phyloP scores from a whole-genome alignment of 2,888 invertebrate species.

The Hipparchia sbordonii region DNA sequence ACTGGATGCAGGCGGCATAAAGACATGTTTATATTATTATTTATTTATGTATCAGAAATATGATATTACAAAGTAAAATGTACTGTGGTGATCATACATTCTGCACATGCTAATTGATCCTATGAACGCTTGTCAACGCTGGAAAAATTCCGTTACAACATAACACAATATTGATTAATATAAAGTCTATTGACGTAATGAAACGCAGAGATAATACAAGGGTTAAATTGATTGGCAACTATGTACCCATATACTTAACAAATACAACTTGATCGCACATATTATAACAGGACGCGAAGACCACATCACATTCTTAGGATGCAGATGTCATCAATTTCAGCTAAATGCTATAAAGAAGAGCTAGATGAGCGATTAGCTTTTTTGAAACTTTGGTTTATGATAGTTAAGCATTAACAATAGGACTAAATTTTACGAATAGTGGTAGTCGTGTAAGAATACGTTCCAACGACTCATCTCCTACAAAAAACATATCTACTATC shows the following conservation, averaged over 20 bases:
- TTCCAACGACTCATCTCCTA: constrained; percentile 22
- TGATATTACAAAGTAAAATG: too few species aligned
- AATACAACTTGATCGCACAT: not conserved
- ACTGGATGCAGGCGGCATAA: too few species aligned
- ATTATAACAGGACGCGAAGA: not conserved
- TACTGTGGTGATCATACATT: not conserved
- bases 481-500: constrained; percentile 28
- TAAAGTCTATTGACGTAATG: constrained; percentile 2
- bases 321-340: not conserved
- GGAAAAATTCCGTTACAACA: constrained; percentile 1
- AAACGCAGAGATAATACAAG: not conserved
- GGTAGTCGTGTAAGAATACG: constrained; percentile 24
- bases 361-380: not conserved
- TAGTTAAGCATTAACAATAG: too few species aligned
- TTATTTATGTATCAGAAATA: too few species aligned
- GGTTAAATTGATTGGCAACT: constrained; percentile 1
- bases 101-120: not conserved
- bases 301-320: not conserved
- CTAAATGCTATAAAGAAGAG: not conserved
- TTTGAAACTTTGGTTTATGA: not conserved
- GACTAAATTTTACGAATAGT: constrained; percentile 5
- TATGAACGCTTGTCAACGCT: not conserved
- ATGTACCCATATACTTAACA: not conserved
- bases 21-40: too few species aligned
- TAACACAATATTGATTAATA: constrained; percentile 3